These are phyloP conservation scores for Pecten maximus DNA, from an alignment of 2,888 invertebrate species.

Conservation along the genomic window DNA sequence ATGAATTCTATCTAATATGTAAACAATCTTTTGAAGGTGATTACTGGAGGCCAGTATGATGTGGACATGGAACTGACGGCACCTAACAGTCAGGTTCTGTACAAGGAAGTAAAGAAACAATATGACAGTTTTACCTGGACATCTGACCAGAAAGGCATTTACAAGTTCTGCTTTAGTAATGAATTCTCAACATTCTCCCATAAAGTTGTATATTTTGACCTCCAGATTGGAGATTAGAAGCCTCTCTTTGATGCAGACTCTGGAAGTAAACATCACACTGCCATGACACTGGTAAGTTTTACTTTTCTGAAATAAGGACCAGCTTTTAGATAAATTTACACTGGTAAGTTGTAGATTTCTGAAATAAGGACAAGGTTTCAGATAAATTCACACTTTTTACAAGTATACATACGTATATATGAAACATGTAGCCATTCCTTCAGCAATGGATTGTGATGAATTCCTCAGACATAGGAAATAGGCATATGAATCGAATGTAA, in stretches of 20 bases:
- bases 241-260: conserved; percentile 86
- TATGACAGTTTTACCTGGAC: conserved; percentile 93
- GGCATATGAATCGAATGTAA: too few species aligned
- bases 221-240: conserved; percentile 95
- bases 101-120: conserved; percentile 95
- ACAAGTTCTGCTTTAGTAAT: conserved; percentile 92
- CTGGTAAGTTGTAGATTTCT: too few species aligned
- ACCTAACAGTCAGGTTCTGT: conserved; percentile 93
- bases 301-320: too few species aligned
- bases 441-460: too few species aligned
- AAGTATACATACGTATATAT: too few species aligned
- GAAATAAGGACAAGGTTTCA: too few species aligned
- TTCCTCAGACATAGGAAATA: too few species aligned
- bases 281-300: conserved; percentile 89
- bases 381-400: too few species aligned
- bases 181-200: conserved; percentile 99
- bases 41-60: conserved; percentile 99
- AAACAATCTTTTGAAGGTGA: too few species aligned
- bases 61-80: conserved; percentile 95
- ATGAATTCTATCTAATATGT: too few species aligned
- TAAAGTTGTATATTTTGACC: conserved; percentile 98
- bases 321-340: too few species aligned
- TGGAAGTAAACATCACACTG: conserved; percentile 85
- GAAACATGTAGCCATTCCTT: too few species aligned
- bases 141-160: conserved; percentile 76